Evolutionary conservation across 2,113 vertebrate genomes (phyloP), one percentile per base, ranked within the genome.

Genomic region (Coptodon bakossiorum): DNA sequence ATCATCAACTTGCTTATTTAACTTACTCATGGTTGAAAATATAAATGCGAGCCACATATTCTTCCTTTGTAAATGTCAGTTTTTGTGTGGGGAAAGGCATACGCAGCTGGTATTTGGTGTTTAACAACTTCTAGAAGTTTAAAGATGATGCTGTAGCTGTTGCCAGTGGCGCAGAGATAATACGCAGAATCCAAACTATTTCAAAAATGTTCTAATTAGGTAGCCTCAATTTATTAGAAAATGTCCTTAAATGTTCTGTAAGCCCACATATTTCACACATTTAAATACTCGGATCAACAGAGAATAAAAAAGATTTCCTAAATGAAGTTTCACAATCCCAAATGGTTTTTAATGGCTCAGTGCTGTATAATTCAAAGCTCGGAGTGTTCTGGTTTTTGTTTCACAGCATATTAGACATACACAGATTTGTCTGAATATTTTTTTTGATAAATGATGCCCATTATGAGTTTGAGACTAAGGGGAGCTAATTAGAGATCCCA

Each of bases 401-500:
- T 80, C 10, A 34, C 14, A 2, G 24, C 50, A 19, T 83, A 66
- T 76, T 59, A 68, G 24, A 53, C 52, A 88, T 57, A 90, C 5
- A 66, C 50, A 53, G 27, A 88, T 89, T 87, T 84, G n/a, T 88
- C 68, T 48, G 68, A 53, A 38, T 82, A 6, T 43, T 50, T 83
- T 50, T 82, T 71, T 68, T 66, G 80, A 83, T 90, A 92, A 91
- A 88, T 81, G 84, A 68, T 54, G 82, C 78, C 61, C 82, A 63
- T 90, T 86, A 88, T 81, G 50, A 88, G 54, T 88, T 31, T 34
- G 81, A 88, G 84, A 88, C 87, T 36, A 84, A 86, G 16, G 82
- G 90, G 89, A 93, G 83, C 88, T 92, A 84, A 92, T 93, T 91
- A 91, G 86, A 86, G 57, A 84, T 53, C 66, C 83, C 78, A 57